Percentiles rank a stretch among this genome's conserved stretches.
phyloP scores from a whole-genome alignment of 2,113 vertebrate species.

The Acanthisitta chloris region DNA sequence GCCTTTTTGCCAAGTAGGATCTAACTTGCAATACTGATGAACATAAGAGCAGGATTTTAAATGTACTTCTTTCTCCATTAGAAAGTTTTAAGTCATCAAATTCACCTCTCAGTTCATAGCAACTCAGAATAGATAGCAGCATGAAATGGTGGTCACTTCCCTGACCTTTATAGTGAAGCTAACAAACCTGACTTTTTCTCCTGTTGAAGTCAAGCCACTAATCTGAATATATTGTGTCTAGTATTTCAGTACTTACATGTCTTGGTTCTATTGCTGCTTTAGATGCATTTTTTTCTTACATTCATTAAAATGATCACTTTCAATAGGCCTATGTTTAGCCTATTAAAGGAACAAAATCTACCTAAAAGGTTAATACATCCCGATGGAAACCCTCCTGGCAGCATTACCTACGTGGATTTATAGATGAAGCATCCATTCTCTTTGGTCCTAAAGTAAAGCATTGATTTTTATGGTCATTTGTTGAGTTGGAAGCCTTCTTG shows the following conservation, averaged over 20 bases:
- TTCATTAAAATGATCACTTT: neutral
- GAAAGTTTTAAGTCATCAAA: neutral
- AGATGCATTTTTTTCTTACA: neutral
- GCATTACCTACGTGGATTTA: neutral
- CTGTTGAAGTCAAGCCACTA: neutral
- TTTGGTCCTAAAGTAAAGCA: neutral
- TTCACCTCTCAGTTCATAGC: neutral
- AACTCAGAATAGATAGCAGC: neutral
- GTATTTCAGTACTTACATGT: neutral
- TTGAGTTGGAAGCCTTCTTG: neutral
- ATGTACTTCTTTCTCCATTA: neutral
- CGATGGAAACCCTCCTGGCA: neutral
- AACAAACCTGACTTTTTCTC: neutral
- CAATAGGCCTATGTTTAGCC: neutral
- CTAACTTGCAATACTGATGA: neutral
- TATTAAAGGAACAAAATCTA: neutral
- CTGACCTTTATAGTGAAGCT: neutral
- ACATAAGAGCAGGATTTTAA: neutral
- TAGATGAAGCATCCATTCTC: neutral
- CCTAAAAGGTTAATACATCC: neutral
- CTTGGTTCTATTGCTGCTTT: neutral
- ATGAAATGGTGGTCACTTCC: neutral
- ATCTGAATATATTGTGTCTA: neutral
- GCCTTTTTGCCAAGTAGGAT: neutral
- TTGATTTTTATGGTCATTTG: neutral